Percentiles rank a stretch among this genome's conserved stretches.
phyloP scores from a whole-genome alignment of 2,113 vertebrate genomes.

The Oreotrochilus melanogaster region DNA sequence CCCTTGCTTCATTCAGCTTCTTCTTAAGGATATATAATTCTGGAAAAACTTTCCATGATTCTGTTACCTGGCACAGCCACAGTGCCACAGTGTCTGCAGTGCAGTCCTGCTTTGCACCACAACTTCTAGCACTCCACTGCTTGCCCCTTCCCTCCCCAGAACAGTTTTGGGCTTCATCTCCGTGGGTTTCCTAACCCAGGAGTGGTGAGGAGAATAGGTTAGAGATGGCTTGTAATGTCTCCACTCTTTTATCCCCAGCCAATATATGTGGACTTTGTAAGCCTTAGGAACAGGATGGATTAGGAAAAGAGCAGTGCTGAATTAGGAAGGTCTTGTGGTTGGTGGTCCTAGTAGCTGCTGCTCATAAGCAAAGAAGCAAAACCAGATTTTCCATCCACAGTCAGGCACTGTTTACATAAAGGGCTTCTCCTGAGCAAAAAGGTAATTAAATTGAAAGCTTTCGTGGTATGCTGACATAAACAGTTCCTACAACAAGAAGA shows the following conservation, averaged over 20 bases:
- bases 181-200: background rate
- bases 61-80: background rate
- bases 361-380: background rate
- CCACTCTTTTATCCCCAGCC: fast-evolving
- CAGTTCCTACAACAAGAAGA: background rate
- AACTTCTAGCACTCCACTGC: background rate
- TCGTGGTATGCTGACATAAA: background rate
- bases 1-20: background rate
- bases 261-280: background rate
- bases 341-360: background rate
- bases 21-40: background rate
- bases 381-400: background rate
- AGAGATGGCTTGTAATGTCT: background rate
- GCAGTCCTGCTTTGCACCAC: background rate
- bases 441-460: background rate
- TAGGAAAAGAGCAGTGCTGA: background rate
- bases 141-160: background rate
- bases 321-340: background rate
- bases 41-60: background rate
- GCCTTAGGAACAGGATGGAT: background rate
- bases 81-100: background rate
- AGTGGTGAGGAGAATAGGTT: background rate
- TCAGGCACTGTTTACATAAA: background rate
- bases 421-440: background rate
- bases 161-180: background rate